Evolutionary conservation across 2,888 invertebrate genomes (phyloP).

Genomic region (Stenotaenia linearis): DNA sequence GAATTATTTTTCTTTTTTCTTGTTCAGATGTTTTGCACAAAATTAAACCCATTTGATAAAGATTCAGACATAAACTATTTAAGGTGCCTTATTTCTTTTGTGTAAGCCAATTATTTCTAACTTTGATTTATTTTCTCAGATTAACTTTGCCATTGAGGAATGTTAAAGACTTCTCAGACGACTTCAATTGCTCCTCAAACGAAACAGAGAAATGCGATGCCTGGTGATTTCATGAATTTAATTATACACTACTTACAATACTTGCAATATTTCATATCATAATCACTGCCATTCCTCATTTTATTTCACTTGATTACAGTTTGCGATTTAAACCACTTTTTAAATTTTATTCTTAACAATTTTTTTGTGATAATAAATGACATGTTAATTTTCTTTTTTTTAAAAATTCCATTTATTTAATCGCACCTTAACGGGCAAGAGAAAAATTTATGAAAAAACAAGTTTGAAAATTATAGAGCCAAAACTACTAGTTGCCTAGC

Average conservation of each 20-base stretch:
- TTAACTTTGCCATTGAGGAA: not conserved
- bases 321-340: not conserved
- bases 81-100: not conserved
- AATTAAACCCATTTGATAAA: not conserved
- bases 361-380: not conserved
- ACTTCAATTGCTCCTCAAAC: not conserved
- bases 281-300: not conserved
- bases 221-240: not conserved
- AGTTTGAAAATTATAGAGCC: conserved; percentile 6
- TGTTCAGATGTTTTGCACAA: not conserved
- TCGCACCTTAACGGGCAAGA: not conserved
- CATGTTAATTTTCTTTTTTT: not conserved
- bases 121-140: not conserved
- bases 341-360: not conserved
- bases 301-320: not conserved
- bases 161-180: not conserved
- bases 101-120: too few species aligned
- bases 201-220: not conserved
- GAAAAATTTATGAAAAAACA: not conserved
- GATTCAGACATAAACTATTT: not conserved
- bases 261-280: not conserved
- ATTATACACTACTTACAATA: not conserved
- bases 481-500: not conserved
- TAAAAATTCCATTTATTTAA: not conserved
- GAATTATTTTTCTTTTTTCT: not conserved